Base-by-base conservation (phyloP, 2,797 vertebrate genomes). In the Nannoperca australis region DNA sequence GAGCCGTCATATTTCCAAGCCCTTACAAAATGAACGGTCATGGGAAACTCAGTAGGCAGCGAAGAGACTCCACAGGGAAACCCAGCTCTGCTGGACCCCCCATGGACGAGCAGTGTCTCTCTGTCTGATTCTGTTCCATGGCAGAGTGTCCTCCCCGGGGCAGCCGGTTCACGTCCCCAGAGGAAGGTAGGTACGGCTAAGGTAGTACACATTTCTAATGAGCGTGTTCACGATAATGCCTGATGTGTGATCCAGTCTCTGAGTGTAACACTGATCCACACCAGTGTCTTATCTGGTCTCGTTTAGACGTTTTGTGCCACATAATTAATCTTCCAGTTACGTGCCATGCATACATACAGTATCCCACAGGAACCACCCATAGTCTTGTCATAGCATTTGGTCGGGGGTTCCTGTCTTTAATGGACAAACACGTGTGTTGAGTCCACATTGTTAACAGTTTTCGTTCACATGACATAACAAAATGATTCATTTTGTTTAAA, bases 41-140 rank as follows among this genome's bases (percentile, higher is more conserved):
- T 94, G 92, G 93, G 93, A 94, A 94, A 91, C 91, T 71, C 92
- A 79, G 90, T 90, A 63, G 88, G 92, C 82, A 75, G 70, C 38
- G 2, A 54, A 27, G 45, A 38, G 34, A 27, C 89, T 85, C 92
- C 40, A 56, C 85, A 45, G 90, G 88, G 87, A 81, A n/a, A 84
- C 88, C 66, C 85, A 81, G 83, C 83, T 70, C 83, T 81, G 51
- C 59, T 11, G 1, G 87, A 88, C 88, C 90, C 92, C 92, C 91
- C 84, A 72, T 44, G 66, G 92, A 51, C 17, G 17, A 58, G 70
- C 84, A 89, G 36, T 92, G 90, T 92, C 76, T 84, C 79, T 85
- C 79, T 92, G 91, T 93, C 90, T 77, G 9, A 76, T 85, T 74
- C 63, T 67, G 83, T 92, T 93, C 88, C 84, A 90, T 90, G 91